Conservation (phyloP, 2,888 invertebrate species). For the Eudemis profundana region DNA sequence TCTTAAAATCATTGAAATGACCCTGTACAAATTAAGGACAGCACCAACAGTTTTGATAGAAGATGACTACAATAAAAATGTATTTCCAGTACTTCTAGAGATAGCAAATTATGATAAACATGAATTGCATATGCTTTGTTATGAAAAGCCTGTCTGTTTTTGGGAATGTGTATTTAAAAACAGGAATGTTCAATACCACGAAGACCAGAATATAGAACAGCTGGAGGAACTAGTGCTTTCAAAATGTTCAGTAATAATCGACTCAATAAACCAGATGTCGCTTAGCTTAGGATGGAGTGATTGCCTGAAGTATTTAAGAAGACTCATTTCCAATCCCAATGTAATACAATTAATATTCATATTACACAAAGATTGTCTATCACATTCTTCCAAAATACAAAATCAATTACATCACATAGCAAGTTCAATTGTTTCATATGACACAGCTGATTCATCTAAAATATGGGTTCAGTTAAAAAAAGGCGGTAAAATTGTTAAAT, state of each 20-base stretch:
- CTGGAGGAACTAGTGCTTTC: slow-evolving; percentile 53
- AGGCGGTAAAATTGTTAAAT: slow-evolving; percentile 80
- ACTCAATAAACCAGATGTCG: slow-evolving; percentile 78
- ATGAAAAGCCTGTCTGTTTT: slow-evolving; percentile 65
- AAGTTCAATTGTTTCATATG: slow-evolving; percentile 68
- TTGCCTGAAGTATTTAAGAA: slow-evolving; percentile 62
- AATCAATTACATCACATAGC: slow-evolving; percentile 78
- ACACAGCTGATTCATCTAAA: slow-evolving; percentile 57
- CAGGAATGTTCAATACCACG: slow-evolving; percentile 57
- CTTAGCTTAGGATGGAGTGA: slow-evolving; percentile 70
- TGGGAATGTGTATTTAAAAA: slow-evolving; percentile 68
- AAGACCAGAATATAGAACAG: slow-evolving; percentile 55
- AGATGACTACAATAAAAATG: slow-evolving; percentile 70
- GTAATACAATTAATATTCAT: slow-evolving; percentile 68
- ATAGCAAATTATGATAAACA: slow-evolving; percentile 59
- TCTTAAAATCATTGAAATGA: slow-evolving; percentile 55
- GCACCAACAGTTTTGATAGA: slow-evolving; percentile 71
- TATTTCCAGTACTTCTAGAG: slow-evolving; percentile 66
- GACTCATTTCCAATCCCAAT: slow-evolving; percentile 56
- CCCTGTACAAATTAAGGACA: slow-evolving; percentile 67
- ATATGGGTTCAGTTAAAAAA: slow-evolving; percentile 77
- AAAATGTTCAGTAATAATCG: slow-evolving; percentile 67
- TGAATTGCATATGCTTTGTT: slow-evolving; percentile 63
- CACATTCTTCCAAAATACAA: slow-evolving; percentile 68
- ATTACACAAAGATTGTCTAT: slow-evolving; percentile 81